Evolutionary conservation across 2,797 vertebrate genomes (phyloP), one percentile per base, ranked within the genome.

Genomic region (Kryptopterus vitreolus): DNA sequence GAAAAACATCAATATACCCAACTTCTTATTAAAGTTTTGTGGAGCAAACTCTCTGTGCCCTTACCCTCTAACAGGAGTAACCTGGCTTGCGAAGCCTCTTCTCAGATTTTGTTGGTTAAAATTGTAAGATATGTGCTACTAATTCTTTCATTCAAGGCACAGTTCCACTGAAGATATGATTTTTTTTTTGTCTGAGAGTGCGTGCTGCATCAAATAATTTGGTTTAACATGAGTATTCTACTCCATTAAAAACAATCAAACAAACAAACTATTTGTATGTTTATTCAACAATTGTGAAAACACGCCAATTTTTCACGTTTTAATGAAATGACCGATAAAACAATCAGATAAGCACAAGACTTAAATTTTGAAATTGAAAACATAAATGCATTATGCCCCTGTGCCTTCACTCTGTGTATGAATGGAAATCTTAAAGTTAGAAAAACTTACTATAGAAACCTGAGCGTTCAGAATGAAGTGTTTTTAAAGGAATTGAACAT

Each of bases 231-330:
- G 9, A 29, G 29, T 53, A 52, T 8, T 18, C 7, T 50, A 12
- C 29, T 31, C 26, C 38, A 48, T 13, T 48, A 16, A 68, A 46
- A 48, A 68, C 8, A 4, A 69, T 48, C 8, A 26, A 43, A 53
- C 29, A 65, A 73, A 22, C 38, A 71, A 59, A 61, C 38, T 48
- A 71, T 78, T 22, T 11, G 29, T 46, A 68, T 68, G 55, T 80
- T 68, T 68, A 75, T 75, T 75, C 29, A 68, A 10, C 8, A 6
- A 9, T 48, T 66, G 22, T 75, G 52, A 58, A 68, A 74, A 55
- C 58, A 63, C 22, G 53, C 31, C 0, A 53, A 0, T 8, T 33
- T 70, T 78, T 78, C 77, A 63, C 50, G 73, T 20, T 18, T 52
- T 72, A 68, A 55, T 55, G 3, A 68, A 68, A 50, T 59, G 9